Evolutionary conservation across 2,797 vertebrate species (phyloP), one percentile per base, ranked within the genome.

Genomic region (Tragopan temminckii): DNA sequence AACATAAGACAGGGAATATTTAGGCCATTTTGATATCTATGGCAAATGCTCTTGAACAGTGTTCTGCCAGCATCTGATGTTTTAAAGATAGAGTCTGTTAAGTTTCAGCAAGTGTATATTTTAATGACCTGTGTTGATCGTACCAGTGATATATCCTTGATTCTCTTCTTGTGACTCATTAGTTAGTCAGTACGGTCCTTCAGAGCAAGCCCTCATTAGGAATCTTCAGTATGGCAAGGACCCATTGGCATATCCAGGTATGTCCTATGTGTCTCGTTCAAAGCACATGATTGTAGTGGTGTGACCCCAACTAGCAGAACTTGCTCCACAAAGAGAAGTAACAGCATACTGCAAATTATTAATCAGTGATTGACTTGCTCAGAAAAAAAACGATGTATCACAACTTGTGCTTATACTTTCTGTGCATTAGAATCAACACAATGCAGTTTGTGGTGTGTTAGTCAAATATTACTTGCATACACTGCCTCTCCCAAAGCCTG

Each of bases 11-110:
- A 55, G 31, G 36, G 85, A 93, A 94, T 93, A 77, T 77, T 81
- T 93, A 55, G 74, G 16, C 11, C 33, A 95, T 93, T 97, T 93
- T 95, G 71, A 67, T 62, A 82, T 75, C 62, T 71, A 89, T 17
- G 61, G 6, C 8, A 93, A 95, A 69, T 0, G 0, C 42, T 64
- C 93, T 93, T 84, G 50, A 27, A 79, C 14, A 63, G 29, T 59
- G 5, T 53, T 95, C 42, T 76, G 11, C 35, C 38, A 20, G 45
- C 40, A 72, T 23, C 7, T 55, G 71, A 52, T 79, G 52, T 80
- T 93, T 94, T 90, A 88, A 90, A 29, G 9, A 23, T 9, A 88
- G 69, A 81, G 31, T 45, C 23, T 53, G 20, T 17, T 81, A 64
- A n/a, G 66, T 95, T 94, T 93, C 71, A 91, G 27, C 7, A 45